Evolutionary conservation across 2,888 invertebrate species (phyloP).

Genomic region (Bibio marci): DNA sequence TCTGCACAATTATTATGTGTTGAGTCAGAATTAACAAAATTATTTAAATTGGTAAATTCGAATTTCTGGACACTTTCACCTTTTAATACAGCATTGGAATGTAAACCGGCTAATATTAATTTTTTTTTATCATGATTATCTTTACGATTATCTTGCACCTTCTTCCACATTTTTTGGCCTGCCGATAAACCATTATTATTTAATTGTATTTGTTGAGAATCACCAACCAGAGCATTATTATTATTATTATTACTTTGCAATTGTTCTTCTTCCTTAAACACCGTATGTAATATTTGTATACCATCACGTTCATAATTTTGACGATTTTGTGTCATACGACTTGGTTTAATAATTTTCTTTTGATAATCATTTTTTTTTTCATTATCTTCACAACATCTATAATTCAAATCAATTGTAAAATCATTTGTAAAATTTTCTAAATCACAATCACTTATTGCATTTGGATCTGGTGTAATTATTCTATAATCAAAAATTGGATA

Average conservation of each 20-base stretch:
- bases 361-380: constrained; percentile 11
- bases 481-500: constrained; percentile 40
- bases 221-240: no score
- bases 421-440: constrained; percentile 27
- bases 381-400: constrained; percentile 27
- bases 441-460: constrained; percentile 41
- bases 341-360: constrained; percentile 8
- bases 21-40: constrained; percentile 5
- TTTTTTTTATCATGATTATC: constrained; percentile 25
- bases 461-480: constrained; percentile 49
- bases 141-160: constrained; percentile 30
- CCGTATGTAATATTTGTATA: no score
- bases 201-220: background rate
- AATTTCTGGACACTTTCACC: constrained; percentile 31
- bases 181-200: background rate
- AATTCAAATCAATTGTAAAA: constrained; percentile 34
- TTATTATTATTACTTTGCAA: no score
- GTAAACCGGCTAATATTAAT: constrained; percentile 10
- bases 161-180: constrained; percentile 21
- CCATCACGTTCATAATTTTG: constrained; percentile 18
- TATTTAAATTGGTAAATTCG: constrained; percentile 26
- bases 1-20: no score
- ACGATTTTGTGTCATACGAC: constrained; percentile 16
- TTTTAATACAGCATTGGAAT: constrained; percentile 29
- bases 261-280: background rate